Evolutionary conservation across 1,140 invertebrate genomes (phyloP).

Genomic region (Drosophila elegans): DNA sequence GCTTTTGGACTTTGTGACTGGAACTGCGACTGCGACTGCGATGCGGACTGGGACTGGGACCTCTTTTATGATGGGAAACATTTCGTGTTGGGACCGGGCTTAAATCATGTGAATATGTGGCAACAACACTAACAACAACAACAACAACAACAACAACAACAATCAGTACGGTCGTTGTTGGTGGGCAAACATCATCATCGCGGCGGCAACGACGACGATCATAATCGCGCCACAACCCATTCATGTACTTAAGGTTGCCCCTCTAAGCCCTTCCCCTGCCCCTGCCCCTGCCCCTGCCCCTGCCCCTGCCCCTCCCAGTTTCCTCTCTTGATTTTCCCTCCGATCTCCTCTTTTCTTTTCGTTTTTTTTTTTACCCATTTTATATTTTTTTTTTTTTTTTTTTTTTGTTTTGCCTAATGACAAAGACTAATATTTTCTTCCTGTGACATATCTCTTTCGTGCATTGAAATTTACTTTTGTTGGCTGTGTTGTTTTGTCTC

Average conservation of each 20-base stretch:
- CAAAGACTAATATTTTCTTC: conserved; percentile 85
- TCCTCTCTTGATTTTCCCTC: conserved; percentile 30
- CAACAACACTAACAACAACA: conserved; percentile 47
- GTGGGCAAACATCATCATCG: conserved; percentile 73
- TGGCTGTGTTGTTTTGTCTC: conserved; percentile 38
- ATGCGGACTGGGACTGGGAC: too few species aligned
- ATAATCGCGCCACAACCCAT: conserved; percentile 35
- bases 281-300: conserved; percentile 1
- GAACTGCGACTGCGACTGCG: conserved; percentile 3
- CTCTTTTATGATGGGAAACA: conserved; percentile 81
- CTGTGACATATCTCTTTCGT: conserved; percentile 83
- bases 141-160: too few species aligned
- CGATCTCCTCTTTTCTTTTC: neutral
- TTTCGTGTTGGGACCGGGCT: conserved; percentile 59
- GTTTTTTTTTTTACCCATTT: conserved; percentile 4
- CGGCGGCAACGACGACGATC: conserved; percentile 19
- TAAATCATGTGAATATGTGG: conserved; percentile 77
- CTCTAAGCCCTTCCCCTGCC: neutral
- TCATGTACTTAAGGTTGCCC: conserved; percentile 22
- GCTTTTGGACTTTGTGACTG: conserved; percentile 47
- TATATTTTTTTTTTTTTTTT: conserved; percentile 37
- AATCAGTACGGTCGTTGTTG: conserved; percentile 68
- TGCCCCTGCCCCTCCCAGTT: conserved; percentile 4
- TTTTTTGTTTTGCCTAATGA: conserved; percentile 83
- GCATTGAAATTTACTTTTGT: conserved; percentile 72